Percentiles rank a stretch among this genome's conserved stretches.
These are phyloP conservation scores for Penaeus chinensis DNA, from an alignment of 1,140 invertebrate species.

Conservation along the genomic window DNA sequence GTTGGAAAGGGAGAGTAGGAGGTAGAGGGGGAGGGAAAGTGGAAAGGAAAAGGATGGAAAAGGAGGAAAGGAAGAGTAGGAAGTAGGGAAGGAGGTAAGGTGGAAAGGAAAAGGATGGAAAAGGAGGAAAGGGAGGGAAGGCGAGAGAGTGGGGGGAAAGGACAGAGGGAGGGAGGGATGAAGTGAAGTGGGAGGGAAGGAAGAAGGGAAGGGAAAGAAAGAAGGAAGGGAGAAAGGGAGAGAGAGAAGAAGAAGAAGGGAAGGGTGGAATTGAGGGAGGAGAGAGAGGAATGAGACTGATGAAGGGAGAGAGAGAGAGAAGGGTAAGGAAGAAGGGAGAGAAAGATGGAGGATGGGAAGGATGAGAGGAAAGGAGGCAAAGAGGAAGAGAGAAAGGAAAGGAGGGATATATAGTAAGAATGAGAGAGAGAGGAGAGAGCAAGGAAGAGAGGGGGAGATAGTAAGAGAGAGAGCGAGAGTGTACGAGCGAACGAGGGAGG, in stretches of 20 bases:
- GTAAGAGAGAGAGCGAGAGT: neutral
- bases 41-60: too few relatives aligned
- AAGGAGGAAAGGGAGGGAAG: too few relatives aligned
- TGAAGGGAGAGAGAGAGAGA: too few relatives aligned
- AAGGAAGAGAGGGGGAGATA: neutral
- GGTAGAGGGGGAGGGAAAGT: too few relatives aligned
- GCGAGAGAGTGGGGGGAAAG: too few relatives aligned
- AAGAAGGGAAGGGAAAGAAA: neutral
- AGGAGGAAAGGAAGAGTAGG: too few relatives aligned
- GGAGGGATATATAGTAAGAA: neutral
- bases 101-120: too few relatives aligned
- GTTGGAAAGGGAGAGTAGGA: too few relatives aligned
- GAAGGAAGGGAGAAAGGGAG: neutral
- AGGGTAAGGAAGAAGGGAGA: neutral
- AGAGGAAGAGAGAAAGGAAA: neutral
- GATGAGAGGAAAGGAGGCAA: neutral
- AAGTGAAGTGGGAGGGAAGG: too few relatives aligned
- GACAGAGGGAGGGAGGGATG: too few relatives aligned
- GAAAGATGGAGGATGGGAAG: neutral
- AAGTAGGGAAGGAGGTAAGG: too few relatives aligned
- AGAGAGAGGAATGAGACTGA: too few relatives aligned
- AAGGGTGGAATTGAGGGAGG: neutral
- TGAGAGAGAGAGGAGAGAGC: neutral
- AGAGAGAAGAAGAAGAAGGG: neutral
- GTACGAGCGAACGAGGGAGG: neutral